Base-by-base conservation (phyloP, 1,140 invertebrate species). In the Mercenaria mercenaria region DNA sequence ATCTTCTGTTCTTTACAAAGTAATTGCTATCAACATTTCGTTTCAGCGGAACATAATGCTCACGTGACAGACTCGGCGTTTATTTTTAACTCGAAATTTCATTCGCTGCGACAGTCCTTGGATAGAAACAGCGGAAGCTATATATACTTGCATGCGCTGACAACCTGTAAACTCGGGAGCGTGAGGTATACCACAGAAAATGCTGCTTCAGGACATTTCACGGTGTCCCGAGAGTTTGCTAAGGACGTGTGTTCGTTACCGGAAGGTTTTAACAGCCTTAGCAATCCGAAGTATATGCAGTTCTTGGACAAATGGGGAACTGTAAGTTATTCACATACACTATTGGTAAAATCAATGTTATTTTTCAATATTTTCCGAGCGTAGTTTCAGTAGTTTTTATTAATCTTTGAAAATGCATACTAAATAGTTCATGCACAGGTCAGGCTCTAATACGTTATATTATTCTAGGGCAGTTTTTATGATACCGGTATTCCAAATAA, bases 301-400 rank as follows among this genome's bases (percentile, higher is more conserved):
- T 85, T 85, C 47, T 37, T 85, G n/a, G 83, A 85, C 47, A 74
- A 74, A 72, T 85, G 83, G 83, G 83, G 83, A 34, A 85, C 83
- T 18, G 83, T 85, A 56, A 76, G 83, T 76, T 37, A 26, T 1
- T 39, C n/a, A 11, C 6, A 61, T 11, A 6, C 59, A 23, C 6
- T 61, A 11, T n/a, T 61, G 23, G 20, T 61, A 6, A 8, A 47
- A 47, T 18, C 8, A 47, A 10, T 8, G 43, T 18, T 47, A 18
- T 8, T 10, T 47, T 47, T 47, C 43, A 47, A 47, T 47, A n/a
- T 47, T 47, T 47, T 47, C 43, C 18, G 43, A 10, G 8, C 43
- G 18, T 47, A 47, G 8, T 18, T 47, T 10, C 43, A 47, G n/a
- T n/a, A n/a, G n/a, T n/a, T n/a, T n/a, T n/a, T n/a, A n/a, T n/a